Evolutionary conservation across 2,888 invertebrate genomes (phyloP).

Genomic region (Silvanus unidentatus): DNA sequence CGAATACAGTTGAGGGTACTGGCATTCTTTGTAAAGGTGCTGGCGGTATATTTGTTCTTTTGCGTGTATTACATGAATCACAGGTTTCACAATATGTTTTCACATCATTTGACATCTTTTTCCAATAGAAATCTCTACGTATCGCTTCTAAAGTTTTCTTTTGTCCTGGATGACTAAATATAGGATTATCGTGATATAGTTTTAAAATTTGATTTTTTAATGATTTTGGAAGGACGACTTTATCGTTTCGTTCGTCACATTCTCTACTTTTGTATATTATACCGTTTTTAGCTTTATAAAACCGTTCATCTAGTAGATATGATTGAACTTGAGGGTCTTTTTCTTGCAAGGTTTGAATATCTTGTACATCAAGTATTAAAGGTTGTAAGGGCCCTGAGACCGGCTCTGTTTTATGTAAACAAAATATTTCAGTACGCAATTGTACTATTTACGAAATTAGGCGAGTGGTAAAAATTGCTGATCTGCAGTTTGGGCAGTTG

Average conservation of each 20-base stretch:
- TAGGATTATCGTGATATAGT: constrained; percentile 15
- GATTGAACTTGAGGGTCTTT: background rate
- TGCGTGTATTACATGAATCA: constrained; percentile 18
- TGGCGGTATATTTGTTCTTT: constrained; percentile 3
- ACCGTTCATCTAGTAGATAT: background rate
- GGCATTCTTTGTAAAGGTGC: constrained; percentile 1
- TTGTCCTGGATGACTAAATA: background rate
- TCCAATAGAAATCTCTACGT: constrained; percentile 20
- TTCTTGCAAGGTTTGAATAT: background rate
- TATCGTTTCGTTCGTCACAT: background rate
- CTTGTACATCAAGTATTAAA: background rate
- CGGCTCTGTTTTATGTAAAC: background rate
- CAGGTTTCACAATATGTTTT: constrained; percentile 17
- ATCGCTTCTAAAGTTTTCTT: background rate
- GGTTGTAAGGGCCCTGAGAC: background rate
- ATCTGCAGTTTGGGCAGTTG: no score
- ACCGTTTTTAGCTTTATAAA: background rate
- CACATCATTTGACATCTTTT: constrained; percentile 14
- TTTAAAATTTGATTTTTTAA: constrained; percentile 7
- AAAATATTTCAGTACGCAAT: background rate
- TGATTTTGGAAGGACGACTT: background rate
- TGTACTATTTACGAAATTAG: no score
- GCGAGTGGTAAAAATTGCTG: no score
- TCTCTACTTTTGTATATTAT: background rate
- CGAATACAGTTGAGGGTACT: constrained; percentile 12